Evolutionary conservation across 2,888 invertebrate genomes (phyloP), one percentile per base, ranked within the genome.

Genomic region (Acronicta psi): DNA sequence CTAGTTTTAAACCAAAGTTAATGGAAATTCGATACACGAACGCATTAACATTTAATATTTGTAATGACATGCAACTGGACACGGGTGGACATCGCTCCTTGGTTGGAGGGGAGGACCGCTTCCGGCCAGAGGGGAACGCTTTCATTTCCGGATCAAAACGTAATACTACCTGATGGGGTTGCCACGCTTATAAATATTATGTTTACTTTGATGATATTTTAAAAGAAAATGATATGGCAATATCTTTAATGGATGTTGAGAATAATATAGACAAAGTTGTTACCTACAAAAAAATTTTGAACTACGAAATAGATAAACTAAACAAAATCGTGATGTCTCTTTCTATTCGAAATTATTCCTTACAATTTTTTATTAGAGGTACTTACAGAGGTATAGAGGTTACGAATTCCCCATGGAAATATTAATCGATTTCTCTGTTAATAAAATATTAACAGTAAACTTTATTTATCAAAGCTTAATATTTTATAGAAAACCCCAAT

Each of bases 91-190:
- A 84, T 84, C 85, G 81, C 74, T 82, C 63, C 81, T 80, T 83
- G 79, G 79, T 50, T 58, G 65, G 55, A 65, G 86, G 84, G 85
- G 81, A 73, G 85, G 0, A 61, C 60, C 69, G 77, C 81, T 88
- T 91, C 91, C 91, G 90, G 79, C 58, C 61, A 41, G 71, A 80
- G 84, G 86, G 83, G 82, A 72, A 69, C 64, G 65, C 75, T 77
- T 79, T 76, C 73, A 82, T 83, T 80, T 79, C 81, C 80, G 80
- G 82, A 80, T 80, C 80, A 77, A 76, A 75, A 75, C 76, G 75
- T 67, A 77, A 69, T 73, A 77, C 70, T 77, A 74, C 74, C 40
- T 31, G 41, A 54, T 52, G 55, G 57, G 61, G 63, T 59, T 52
- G 54, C 42, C 50, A 37, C 18, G 0, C 34, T 51, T 9, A 16